Evolutionary conservation across 1,140 invertebrate species (phyloP).

Genomic region (Ceratina australensis): DNA sequence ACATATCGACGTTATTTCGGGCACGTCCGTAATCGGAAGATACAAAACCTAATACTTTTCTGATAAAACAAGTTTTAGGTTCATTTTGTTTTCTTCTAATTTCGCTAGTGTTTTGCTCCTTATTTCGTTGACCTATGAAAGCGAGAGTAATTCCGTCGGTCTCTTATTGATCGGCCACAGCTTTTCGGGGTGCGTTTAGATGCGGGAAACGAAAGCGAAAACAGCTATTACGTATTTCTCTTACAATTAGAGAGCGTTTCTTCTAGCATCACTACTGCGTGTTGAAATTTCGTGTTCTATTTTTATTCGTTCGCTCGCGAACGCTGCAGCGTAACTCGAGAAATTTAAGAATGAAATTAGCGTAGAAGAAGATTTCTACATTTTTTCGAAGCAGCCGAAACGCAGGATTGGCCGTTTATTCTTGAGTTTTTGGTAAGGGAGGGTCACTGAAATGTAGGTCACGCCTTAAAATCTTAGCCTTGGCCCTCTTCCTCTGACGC

Average conservation of each 20-base stretch:
- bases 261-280: no score
- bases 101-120: background rate
- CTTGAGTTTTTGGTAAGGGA: background rate
- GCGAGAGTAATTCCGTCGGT: conserved; percentile 19
- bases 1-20: conserved; percentile 16
- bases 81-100: background rate
- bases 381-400: background rate
- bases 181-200: conserved; percentile 15
- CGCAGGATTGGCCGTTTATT: background rate
- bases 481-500: conserved; percentile 55
- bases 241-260: background rate
- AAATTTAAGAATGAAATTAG: background rate
- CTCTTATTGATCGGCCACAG: conserved; percentile 38
- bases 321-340: background rate
- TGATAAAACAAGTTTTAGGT: no score
- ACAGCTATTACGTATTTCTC: background rate
- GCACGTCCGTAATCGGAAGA: background rate
- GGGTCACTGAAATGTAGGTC: conserved; percentile 50
- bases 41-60: background rate
- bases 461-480: conserved; percentile 57
- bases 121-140: background rate
- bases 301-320: background rate
- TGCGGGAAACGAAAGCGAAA: conserved; percentile 8
- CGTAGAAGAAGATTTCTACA: background rate
- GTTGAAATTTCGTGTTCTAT: background rate